These are phyloP conservation scores for Amphiura filiformis DNA, from an alignment of 35 echinoderm and acorn worm species.

Conservation along the genomic window DNA sequence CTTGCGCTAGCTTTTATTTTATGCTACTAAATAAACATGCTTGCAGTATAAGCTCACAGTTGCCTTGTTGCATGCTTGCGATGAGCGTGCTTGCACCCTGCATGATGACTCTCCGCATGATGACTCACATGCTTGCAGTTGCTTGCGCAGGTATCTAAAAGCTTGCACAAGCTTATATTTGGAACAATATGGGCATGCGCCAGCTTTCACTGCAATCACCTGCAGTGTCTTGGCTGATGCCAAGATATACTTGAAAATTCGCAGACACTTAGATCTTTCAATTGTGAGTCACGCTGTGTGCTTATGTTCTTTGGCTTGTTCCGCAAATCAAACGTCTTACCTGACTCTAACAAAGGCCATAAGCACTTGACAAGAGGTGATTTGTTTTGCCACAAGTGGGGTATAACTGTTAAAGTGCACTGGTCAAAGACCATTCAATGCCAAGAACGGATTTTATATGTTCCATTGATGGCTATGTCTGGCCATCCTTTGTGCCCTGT, in stretches of 20 bases:
- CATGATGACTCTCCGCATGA: too few species aligned
- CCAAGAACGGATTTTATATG: not conserved
- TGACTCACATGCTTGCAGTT: too few species aligned
- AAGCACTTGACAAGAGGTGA: not conserved
- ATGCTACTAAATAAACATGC: too few species aligned
- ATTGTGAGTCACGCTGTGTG: not conserved
- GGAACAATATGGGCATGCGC: too few species aligned
- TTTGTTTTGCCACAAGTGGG: not conserved
- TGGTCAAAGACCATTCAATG: not conserved
- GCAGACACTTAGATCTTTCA: not conserved
- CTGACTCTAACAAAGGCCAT: not conserved
- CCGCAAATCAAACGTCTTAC: not conserved
- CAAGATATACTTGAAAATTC: not conserved
- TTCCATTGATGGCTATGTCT: not conserved
- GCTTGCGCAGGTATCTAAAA: too few species aligned
- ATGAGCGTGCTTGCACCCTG: too few species aligned
- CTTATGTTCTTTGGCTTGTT: not conserved
- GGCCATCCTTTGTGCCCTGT: not conserved
- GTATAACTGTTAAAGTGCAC: not conserved
- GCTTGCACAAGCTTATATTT: too few species aligned
- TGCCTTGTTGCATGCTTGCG: too few species aligned
- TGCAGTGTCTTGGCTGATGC: too few species aligned
- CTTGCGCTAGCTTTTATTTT: too few species aligned
- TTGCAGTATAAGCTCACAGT: too few species aligned
- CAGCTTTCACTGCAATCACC: too few species aligned